Evolutionary conservation across 2,888 invertebrate species (phyloP).

Genomic region (Nymphalis urticae): DNA sequence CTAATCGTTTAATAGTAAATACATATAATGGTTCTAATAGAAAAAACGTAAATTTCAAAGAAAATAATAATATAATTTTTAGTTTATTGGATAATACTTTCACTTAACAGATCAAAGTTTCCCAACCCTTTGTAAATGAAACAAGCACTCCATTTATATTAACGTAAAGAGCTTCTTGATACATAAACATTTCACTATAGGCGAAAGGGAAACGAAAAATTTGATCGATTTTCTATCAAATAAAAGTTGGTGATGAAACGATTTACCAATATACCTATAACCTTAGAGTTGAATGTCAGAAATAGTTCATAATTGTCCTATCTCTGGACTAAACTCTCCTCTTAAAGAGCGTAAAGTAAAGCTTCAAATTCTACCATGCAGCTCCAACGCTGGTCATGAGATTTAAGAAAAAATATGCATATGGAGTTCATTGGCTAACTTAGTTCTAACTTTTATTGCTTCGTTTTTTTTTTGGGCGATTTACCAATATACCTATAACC

Average conservation of each 20-base stretch:
- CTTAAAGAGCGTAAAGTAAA: no score
- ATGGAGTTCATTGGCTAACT: no score
- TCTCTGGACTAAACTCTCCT: no score
- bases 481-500: no score
- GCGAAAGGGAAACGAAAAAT: neutral
- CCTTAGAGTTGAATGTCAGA: neutral
- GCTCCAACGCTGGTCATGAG: no score
- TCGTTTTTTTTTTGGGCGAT: no score
- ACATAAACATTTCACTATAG: constrained; percentile 3
- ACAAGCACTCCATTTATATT: constrained; percentile 10
- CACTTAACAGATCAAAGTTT: constrained; percentile 12
- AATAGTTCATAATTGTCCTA: no score
- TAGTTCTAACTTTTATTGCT: no score
- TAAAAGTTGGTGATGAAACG: neutral
- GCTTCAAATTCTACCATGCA: no score
- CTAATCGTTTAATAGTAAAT: neutral
- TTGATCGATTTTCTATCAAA: neutral
- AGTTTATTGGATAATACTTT: constrained; percentile 8
- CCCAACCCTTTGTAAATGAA: constrained; percentile 7
- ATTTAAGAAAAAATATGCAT: no score
- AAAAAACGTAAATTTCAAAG: neutral
- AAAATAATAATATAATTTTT: constrained; percentile 1
- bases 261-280: neutral
- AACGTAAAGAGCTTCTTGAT: constrained; percentile 4
- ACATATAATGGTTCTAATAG: neutral